A percentile compares a stretch with the other conserved stretches of the same genome.
phyloP scores from a whole-genome alignment of 2,888 invertebrate species.

The Nycteola revayana region DNA sequence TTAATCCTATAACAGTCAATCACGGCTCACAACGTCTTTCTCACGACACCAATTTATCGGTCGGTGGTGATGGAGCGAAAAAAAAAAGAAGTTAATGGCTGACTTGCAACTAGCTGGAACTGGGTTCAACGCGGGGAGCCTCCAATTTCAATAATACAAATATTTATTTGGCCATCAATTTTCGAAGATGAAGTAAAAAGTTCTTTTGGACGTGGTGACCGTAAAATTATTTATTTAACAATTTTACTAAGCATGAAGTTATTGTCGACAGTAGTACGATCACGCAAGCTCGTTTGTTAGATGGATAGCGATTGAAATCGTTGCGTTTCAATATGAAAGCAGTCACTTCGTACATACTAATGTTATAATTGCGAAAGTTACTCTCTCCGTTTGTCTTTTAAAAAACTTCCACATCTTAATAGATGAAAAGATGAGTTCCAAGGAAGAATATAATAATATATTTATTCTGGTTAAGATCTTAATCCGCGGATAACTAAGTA shows the following conservation, averaged over 20 bases:
- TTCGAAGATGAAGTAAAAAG: not conserved
- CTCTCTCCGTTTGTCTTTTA: too few species aligned
- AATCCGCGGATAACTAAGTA: too few species aligned
- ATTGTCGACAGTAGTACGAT: conserved; percentile 3
- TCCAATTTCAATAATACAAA: conserved; percentile 7
- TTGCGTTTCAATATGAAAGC: too few species aligned
- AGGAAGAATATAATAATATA: too few species aligned
- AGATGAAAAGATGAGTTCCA: too few species aligned
- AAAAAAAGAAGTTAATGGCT: conserved; percentile 35
- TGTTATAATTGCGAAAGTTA: too few species aligned
- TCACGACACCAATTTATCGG: conserved; percentile 45
- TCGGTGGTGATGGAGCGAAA: conserved; percentile 37
- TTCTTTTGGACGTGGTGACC: not conserved
- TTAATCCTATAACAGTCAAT: conserved; percentile 40
- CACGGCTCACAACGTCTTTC: conserved; percentile 33
- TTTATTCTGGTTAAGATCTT: too few species aligned
- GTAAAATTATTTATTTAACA: conserved; percentile 1
- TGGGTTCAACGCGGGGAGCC: conserved; percentile 17
- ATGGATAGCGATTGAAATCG: conserved; percentile 12
- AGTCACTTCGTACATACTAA: too few species aligned
- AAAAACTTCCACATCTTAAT: too few species aligned
- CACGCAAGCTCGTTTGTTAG: conserved; percentile 6
- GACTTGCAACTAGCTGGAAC: conserved; percentile 37
- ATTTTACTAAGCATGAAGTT: conserved; percentile 6
- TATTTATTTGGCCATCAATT: conserved; percentile 7